Base-by-base conservation (phyloP, 92 coral and sea anemone genomes). In the Porites rus region DNA sequence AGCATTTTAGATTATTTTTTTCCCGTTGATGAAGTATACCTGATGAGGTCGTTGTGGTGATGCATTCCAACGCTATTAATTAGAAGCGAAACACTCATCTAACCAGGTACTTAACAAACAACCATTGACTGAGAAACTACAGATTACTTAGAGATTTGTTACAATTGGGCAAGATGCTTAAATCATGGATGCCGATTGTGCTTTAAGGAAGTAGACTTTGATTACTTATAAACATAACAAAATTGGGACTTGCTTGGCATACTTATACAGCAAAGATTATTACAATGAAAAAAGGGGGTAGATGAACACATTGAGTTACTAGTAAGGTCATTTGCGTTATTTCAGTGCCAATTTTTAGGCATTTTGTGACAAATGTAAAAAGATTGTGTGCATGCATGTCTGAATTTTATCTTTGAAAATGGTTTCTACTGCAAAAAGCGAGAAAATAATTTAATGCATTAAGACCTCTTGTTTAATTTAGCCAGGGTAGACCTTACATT, bases 121-220 rank as follows among this genome's bases (percentile, higher is more conserved):
- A 20, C 51, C 80, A 83, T 62, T 83, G 80, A 83, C 60, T 62
- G 80, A 83, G 74, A 51, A 83, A 82, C 70, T 59, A 73, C 78
- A 72, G 87, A 22, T 59, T 6, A 21, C 43, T 7, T 9, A 52
- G 75, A 17, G 69, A 1, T 3, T 6, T 18, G 28, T 28, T 18
- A n/a, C 31, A 38, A 38, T 20, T 21, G 61, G 8, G 25, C 6
- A 10, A 54, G 63, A 1, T 31, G 78, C 77, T 51, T 62, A 11
- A 12, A 10, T 6, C 11, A 81, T 16, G n/a, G 11, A 28, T 18
- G 46, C 46, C 46, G 46, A 38, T 38, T 38, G 46, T 22, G 20
- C 8, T 72, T 31, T 72, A 60, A 8, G 38, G 51, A 20, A 28
- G 63, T 51, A 10, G 52, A 61, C 21, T 62, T 77, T n/a, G 53